phyloP scores from a whole-genome alignment of 2,113 vertebrate species.

The Glaucidium brasilianum region DNA sequence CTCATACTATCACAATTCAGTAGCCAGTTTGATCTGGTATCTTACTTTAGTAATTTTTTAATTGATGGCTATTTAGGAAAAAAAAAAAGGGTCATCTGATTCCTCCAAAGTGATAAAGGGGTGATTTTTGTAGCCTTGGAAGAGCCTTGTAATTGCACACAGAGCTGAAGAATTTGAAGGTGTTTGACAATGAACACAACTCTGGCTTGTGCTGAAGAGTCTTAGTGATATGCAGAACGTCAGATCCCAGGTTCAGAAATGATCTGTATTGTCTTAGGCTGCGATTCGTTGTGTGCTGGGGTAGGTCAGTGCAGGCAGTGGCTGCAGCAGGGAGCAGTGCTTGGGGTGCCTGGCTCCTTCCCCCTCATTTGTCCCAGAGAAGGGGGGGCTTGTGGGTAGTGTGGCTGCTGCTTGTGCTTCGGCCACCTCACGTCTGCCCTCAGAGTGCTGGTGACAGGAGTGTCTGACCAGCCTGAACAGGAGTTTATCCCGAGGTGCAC shows the following conservation, averaged over 20 bases:
- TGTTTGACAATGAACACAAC: not conserved
- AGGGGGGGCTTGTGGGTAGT: too few relatives aligned
- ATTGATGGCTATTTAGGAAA: not conserved
- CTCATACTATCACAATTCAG: not conserved
- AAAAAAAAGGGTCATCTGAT: not conserved
- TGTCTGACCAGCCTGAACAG: not conserved
- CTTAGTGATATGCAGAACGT: not conserved
- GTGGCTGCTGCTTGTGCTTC: not conserved
- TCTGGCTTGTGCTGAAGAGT: not conserved
- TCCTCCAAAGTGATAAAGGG: not conserved
- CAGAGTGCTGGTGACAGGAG: not conserved
- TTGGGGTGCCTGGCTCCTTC: not conserved
- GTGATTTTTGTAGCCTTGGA: not conserved
- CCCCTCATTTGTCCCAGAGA: not conserved
- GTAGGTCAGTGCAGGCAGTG: not conserved
- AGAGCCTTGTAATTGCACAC: not conserved
- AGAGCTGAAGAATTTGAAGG: not conserved
- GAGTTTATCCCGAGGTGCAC: not conserved
- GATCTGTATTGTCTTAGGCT: accelerated
- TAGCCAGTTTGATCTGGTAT: not conserved
- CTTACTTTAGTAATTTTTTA: not conserved
- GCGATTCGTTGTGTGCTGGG: accelerated
- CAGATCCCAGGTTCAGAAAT: not conserved
- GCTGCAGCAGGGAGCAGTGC: too few relatives aligned
- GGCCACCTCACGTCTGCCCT: not conserved